A percentile compares a stretch with the other conserved stretches of the same genome.
Conservation (phyloP, 2,113 vertebrate species). For the Centrocercus urophasianus region DNA sequence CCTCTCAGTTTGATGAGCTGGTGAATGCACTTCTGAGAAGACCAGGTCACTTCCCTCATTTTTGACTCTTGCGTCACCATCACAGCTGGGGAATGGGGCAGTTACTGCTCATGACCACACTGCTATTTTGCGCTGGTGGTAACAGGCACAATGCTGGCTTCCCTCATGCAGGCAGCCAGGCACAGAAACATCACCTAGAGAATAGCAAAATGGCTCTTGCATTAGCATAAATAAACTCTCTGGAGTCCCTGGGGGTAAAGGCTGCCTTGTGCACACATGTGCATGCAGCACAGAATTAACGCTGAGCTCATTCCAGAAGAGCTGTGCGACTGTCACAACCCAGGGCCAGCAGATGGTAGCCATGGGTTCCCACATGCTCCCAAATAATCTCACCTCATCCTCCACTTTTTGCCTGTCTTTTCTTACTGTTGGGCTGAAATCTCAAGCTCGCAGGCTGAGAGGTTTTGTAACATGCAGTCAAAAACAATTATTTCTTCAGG, state of each 20-base stretch:
- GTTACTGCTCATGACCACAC: accelerated
- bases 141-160: accelerated
- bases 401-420: neutral
- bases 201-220: neutral
- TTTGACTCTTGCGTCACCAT: neutral
- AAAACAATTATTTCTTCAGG: neutral
- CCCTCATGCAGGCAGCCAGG: accelerated
- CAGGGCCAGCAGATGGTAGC: neutral
- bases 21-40: neutral
- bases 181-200: neutral
- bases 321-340: neutral
- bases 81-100: neutral
- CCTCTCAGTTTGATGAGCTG: neutral
- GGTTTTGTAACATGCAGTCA: neutral
- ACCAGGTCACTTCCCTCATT: neutral
- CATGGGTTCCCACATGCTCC: neutral
- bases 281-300: neutral
- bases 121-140: neutral
- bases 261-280: neutral
- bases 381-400: neutral
- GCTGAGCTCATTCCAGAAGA: neutral
- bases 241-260: neutral
- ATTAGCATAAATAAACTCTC: constrained; percentile 17
- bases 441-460: accelerated
- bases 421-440: neutral